Evolutionary conservation across 2,113 vertebrate species (phyloP), one percentile per base, ranked within the genome.

Genomic region (Cromileptes altivelis): DNA sequence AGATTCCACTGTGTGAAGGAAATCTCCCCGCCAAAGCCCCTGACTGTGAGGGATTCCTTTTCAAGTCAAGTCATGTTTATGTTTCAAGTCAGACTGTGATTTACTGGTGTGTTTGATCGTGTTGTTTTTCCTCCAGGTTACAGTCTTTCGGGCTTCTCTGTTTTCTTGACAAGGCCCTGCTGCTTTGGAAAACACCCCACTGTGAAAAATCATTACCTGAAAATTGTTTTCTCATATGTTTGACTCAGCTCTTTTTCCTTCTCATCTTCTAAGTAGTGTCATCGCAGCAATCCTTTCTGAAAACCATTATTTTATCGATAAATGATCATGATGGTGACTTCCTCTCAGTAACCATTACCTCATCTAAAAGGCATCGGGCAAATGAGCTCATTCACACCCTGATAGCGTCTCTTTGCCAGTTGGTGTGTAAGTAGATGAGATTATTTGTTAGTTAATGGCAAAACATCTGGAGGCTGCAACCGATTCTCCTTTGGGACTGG

Each of bases 41-140:
- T 6, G 18, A 60, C 30, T 37, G 56, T 62, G 60, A 67, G 75
- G 55, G 58, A 81, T 84, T 70, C 71, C 47, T 86, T 62, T 68
- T 78, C 69, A 86, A 83, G 78, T 86, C 40, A 40, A 78, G 49
- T 88, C 78, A 71, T 80, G 77, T 92, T 88, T 71, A 52, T 47
- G 49, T 50, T 72, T 76, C 61, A 19, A 77, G 67, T 33, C 56
- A 63, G n/a, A 58, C 6, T 25, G 33, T 49, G 58, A 76, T 70
- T 72, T 57, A 50, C 12, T 52, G 40, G 58, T 82, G 78, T 80
- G 68, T 30, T 71, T 82, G n/a, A 67, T 45, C 23, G 25, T 49
- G 61, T 70, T 75, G 25, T 87, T 69, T 60, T 50, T 42, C 72
- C 50, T 73, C 33, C 47, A 47, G n/a, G 61, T 15, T 71, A 40